Evolutionary conservation across 2,113 vertebrate species (phyloP), one percentile per base, ranked within the genome.

Genomic region (Pyxicephalus adspersus): DNA sequence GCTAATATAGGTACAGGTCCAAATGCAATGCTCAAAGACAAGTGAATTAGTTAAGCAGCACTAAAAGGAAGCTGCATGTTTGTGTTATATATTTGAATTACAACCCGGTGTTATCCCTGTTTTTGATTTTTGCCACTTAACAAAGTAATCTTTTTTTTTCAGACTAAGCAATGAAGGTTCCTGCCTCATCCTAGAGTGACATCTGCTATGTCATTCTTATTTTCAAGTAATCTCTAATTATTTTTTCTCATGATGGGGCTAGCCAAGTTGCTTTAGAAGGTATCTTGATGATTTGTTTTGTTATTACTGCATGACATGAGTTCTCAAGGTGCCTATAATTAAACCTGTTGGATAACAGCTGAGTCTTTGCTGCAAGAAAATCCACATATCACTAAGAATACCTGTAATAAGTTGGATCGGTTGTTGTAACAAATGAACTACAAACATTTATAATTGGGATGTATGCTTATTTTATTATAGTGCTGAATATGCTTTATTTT

Each of bases 311-410:
- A 22, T 79, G 77, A 68, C 77, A 68, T 63, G 73, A 63, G 64
- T 77, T 77, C 38, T 65, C 60, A 65, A 31, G 76, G 31, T 20
- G 50, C 38, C 77, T 45, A 79, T 79, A 79, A 79, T 79, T 79
- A 79, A 79, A 79, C 77, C 77, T 79, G 64, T 68, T 79, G 77
- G 65, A 67, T 25, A 60, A 54, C 77, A 79, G 77, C 52, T 70
- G 77, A 68, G 77, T 19, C 31, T 66, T 66, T 11, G 4, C 51
- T 17, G 7, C 29, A 38, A 55, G 51, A 68, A 79, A 55, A 68
- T 57, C 8, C 29, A 50, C 50, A 34, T 54, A 55, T 64, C 58
- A 34, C 4, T 61, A 28, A 51, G 38, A 63, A 76, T 29, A 50
- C 34, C n/a, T 52, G 57, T 22, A 28, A 57, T 25, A 72, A 26